Evolutionary conservation across 2,797 vertebrate genomes (phyloP), one percentile per base, ranked within the genome.

Genomic region (Cynopterus sphinx): DNA sequence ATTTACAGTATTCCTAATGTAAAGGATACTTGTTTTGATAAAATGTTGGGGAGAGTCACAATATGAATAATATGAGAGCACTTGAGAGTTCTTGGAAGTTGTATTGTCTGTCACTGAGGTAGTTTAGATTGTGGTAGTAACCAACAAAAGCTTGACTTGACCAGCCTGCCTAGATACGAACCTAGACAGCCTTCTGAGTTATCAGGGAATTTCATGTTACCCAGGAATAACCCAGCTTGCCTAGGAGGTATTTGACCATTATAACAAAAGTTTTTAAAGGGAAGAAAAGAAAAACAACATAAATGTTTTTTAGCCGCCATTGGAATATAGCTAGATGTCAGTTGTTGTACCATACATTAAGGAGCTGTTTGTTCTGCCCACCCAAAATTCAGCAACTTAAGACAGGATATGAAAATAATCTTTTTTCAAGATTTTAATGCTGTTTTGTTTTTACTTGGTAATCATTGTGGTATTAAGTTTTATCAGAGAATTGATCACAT

Each of bases 21-120:
- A 59, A 67, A 79, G 87, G 86, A 65, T 93, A 7, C 73, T 36
- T 97, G 22, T 24, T 41, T 87, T 84, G 94, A 53, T 96, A 83
- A 61, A 93, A 73, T 96, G 22, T 26, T 77, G 15, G 13, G 31
- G 33, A 89, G 31, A 91, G 31, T 87, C 9, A 55, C 63, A 65
- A 28, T n/a, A 9, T 63, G 39, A 68, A 3, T 90, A 73, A 86
- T 87, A 81, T 67, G 39, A 95, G 70, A 94, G 46, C 46, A 87
- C 26, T 73, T 78, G 46, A 82, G n/a, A 65, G 59, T 94, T 94
- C 33, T 70, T 84, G 31, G 61, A 84, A 68, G 59, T 81, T 84
- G 93, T 59, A 73, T 11, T 83, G 46, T 93, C 16, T 82, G 28
- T 85, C 85, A 61, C 28, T 63, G 26, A 95, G 49, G 22, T 77